Base-by-base conservation (phyloP, 1,140 invertebrate genomes). In the Megalopta genalis region DNA sequence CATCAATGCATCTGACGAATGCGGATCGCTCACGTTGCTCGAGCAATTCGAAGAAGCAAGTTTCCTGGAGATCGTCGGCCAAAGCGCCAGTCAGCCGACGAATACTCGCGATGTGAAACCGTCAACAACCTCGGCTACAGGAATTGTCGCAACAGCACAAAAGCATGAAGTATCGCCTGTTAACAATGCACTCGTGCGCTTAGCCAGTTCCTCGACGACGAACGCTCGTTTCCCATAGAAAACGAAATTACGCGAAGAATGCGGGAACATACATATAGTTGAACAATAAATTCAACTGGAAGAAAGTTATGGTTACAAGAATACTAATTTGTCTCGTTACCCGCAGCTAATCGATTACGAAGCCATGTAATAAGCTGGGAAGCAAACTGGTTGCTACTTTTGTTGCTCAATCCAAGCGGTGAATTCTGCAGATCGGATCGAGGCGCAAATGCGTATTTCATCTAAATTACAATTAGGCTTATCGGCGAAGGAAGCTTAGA, bases 181-280 rank as follows among this genome's bases (percentile, higher is more conserved):
- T 72, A 46, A 63, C 60, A 72, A 60, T 25, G 9, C 4, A 18
- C 16, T 12, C 42, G 18, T 4, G 39, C 27, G 54, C 25, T 18
- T 42, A 21, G 37, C 9, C 46, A 5, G n/a, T 6, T 37, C 21
- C 39, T 65, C 10, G 42, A 65, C 37, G 6, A 2, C 21, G 37
- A n/a, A 46, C 39, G 12, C 39, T 69, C 18, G 67, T 69, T 32
- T 49, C 21, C 57, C 39, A 27, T 62, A 49, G 70, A 63, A 73
- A 73, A 72, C 21, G 70, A 72, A 72, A 73, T 63, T 46, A 42
- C 42, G 59, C 25, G 70, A 71, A 21, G 14, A 60, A 25, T 3
- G 42, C 42, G 42, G 14, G 10, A 2, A 10, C 8, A 42, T 8
- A 2, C 42, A 46, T 14, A 59, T 9, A 8, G 21, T 57, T n/a